Conservation (phyloP, 2,888 invertebrate genomes). For the Drosophila acutilabella region DNA sequence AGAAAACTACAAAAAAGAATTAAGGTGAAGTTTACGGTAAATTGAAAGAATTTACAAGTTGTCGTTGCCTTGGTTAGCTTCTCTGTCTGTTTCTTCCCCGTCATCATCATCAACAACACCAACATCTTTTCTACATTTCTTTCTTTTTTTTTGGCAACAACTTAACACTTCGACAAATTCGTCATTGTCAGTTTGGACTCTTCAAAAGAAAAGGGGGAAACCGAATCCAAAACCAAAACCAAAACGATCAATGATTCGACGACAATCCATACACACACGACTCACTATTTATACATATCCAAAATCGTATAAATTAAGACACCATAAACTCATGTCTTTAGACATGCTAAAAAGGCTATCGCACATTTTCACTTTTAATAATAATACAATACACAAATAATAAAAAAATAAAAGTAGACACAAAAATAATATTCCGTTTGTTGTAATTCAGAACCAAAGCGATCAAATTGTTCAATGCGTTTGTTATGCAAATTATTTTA, state of each 20-base stretch:
- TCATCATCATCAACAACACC: slow-evolving; percentile 14
- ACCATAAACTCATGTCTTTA: slow-evolving; percentile 39
- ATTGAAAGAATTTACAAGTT: slow-evolving; percentile 80
- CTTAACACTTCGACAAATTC: slow-evolving; percentile 47
- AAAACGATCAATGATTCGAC: slow-evolving; percentile 17
- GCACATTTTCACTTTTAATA: slow-evolving; percentile 67
- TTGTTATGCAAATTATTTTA: slow-evolving; percentile 70
- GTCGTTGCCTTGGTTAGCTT: slow-evolving; percentile 45
- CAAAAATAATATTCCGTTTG: slow-evolving; percentile 8
- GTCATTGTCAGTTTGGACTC: slow-evolving; percentile 59
- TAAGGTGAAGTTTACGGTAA: slow-evolving; percentile 85
- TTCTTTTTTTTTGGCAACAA: slow-evolving; percentile 51
- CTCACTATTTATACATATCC: slow-evolving; percentile 30
- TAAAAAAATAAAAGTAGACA: not conserved
- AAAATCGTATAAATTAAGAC: slow-evolving; percentile 28
- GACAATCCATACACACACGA: slow-evolving; percentile 13
- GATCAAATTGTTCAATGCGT: slow-evolving; percentile 18
- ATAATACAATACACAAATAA: not conserved
- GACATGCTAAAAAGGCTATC: slow-evolving; percentile 73
- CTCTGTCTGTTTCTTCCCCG: slow-evolving; percentile 12
- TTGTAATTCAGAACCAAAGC: slow-evolving; percentile 47
- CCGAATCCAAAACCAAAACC: slow-evolving; percentile 19
- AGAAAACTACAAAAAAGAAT: slow-evolving; percentile 65
- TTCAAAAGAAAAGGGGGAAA: slow-evolving; percentile 31
- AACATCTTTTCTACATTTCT: slow-evolving; percentile 45